Conservation (phyloP, 1,140 invertebrate genomes). For the Sipha flava region DNA sequence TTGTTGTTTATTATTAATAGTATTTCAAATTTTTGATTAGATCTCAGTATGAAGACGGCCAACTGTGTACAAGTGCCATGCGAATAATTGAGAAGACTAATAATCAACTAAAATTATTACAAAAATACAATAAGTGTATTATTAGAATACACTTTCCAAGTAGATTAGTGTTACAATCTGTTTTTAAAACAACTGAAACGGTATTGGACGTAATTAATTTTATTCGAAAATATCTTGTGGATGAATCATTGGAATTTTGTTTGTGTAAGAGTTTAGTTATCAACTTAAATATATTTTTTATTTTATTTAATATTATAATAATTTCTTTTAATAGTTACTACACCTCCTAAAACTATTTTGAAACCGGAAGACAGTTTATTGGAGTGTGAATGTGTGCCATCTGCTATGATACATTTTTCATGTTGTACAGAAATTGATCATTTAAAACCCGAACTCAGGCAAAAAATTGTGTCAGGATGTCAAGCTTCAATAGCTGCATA, state of each 20-base stretch:
- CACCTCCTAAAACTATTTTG: constrained; percentile 62
- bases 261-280: constrained; percentile 56
- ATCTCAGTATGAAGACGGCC: constrained; percentile 48
- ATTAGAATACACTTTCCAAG: constrained; percentile 75
- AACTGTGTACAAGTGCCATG: constrained; percentile 54
- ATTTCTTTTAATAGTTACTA: constrained; percentile 52
- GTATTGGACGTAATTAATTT: constrained; percentile 59
- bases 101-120: constrained; percentile 42
- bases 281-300: background rate
- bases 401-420: constrained; percentile 61
- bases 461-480: background rate
- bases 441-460: background rate
- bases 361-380: constrained; percentile 50
- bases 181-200: constrained; percentile 63
- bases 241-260: constrained; percentile 55
- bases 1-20: background rate
- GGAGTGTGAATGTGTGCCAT: constrained; percentile 63
- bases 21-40: constrained; percentile 39
- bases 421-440: background rate
- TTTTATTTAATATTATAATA: background rate
- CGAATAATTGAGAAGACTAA: constrained; percentile 55
- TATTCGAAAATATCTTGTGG: constrained; percentile 56
- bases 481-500: constrained; percentile 29
- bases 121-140: constrained; percentile 61
- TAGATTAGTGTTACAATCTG: constrained; percentile 66